phyloP scores from a whole-genome alignment of 1,140 invertebrate genomes.

The Aradophagus sp. region DNA sequence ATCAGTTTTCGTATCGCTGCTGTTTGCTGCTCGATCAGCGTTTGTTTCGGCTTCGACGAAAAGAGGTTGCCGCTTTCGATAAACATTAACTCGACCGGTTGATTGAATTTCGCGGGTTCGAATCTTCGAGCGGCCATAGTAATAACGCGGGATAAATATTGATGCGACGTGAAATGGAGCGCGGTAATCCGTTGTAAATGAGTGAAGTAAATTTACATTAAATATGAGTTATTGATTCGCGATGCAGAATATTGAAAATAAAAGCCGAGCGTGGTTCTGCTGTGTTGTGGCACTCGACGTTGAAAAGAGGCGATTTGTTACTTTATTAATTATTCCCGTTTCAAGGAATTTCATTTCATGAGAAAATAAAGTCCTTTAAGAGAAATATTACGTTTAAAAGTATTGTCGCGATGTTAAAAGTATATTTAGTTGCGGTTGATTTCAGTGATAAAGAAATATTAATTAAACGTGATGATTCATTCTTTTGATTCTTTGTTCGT shows the following conservation, averaged over 20 bases:
- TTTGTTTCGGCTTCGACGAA: constrained; percentile 3
- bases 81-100: constrained; percentile 23
- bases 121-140: constrained; percentile 38
- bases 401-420: too few relatives aligned
- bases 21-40: constrained; percentile 9
- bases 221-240: constrained; percentile 28
- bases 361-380: too few relatives aligned
- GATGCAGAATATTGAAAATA: constrained; percentile 14
- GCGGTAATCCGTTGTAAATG: constrained; percentile 22
- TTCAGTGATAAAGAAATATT: too few relatives aligned
- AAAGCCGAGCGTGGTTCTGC: too few relatives aligned
- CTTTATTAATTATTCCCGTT: too few relatives aligned
- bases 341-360: too few relatives aligned
- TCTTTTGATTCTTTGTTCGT: too few relatives aligned
- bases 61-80: constrained; percentile 9
- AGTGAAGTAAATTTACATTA: constrained; percentile 31
- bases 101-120: constrained; percentile 21
- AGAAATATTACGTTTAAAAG: too few relatives aligned
- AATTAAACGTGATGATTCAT: too few relatives aligned
- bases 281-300: too few relatives aligned
- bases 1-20: background rate
- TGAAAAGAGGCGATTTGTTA: too few relatives aligned
- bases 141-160: constrained; percentile 39
- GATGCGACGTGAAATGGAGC: constrained; percentile 23
- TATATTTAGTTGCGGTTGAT: too few relatives aligned